Percentiles rank a stretch among this genome's conserved stretches.
Conservation (phyloP, 1,140 invertebrate genomes). For the Ceratina japonica region DNA sequence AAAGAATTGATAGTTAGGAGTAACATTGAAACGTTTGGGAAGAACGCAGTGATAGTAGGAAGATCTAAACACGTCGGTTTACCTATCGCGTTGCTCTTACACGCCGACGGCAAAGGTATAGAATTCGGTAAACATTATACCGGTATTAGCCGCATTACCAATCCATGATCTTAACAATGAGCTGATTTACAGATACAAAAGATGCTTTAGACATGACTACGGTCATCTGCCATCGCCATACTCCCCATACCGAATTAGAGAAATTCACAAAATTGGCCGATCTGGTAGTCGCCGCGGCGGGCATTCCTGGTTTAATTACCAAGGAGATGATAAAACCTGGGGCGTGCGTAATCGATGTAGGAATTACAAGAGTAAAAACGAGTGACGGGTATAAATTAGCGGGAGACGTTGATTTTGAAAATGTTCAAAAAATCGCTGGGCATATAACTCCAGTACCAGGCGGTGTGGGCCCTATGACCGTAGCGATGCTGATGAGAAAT, state of each 20-base stretch:
- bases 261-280: constrained; percentile 87
- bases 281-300: constrained; percentile 90
- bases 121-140: constrained; percentile 32
- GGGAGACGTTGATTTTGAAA: constrained; percentile 93
- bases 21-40: constrained; percentile 88
- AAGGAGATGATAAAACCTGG: constrained; percentile 93
- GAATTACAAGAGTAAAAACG: constrained; percentile 87
- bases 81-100: constrained; percentile 90
- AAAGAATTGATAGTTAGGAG: constrained; percentile 87
- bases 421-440: constrained; percentile 87
- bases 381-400: constrained; percentile 86
- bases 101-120: constrained; percentile 85
- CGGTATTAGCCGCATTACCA: too few species aligned
- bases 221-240: constrained; percentile 92
- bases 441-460: constrained; percentile 92
- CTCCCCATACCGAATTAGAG: constrained; percentile 87
- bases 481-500: constrained; percentile 93
- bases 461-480: constrained; percentile 94
- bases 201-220: constrained; percentile 90
- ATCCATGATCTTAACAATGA: not conserved
- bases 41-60: constrained; percentile 93
- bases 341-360: constrained; percentile 93
- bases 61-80: constrained; percentile 94
- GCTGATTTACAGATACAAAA: constrained; percentile 77
- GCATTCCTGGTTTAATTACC: constrained; percentile 89